Evolutionary conservation across 2,888 invertebrate genomes (phyloP), one percentile per base, ranked within the genome.

Genomic region (Pyralis farinalis): DNA sequence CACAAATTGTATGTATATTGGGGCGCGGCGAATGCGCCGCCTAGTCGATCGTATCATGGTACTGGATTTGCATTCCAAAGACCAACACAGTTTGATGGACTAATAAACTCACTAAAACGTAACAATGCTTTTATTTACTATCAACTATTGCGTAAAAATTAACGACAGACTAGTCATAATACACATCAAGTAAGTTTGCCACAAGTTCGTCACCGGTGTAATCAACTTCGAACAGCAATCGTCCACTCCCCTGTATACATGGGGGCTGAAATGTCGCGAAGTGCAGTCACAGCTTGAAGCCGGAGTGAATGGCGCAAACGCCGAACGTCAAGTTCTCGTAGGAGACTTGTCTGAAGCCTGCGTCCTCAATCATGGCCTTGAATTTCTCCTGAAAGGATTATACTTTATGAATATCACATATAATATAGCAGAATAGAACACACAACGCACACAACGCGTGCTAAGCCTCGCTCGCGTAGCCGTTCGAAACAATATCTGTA

Each of bases 311-410:
- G 33, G 98, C 95, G 46, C 96, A 96, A 2, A 98, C 91, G 1
- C 99, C 99, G 63, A 96, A 93, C 1, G 95, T 94, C 42, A 99
- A 85, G 86, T 99, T 98, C 81, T 97, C 96, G 73, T 97, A 97
- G 0, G 92, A 91, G 0, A 97, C 98, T 64, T 93, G 91, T 30
- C 93, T 86, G 81, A 99, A 99, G 4, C 99, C 99, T 0, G 97
- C 96, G 21, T 92, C 85, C 69, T 94, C 92, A 35, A 99, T 98
- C 95, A 99, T 96, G 1, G 73, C 58, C 71, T 95, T 94, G 82
- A 98, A 98, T 36, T 92, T 92, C 46, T 96, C 95, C 93, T 96
- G 83, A 9, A 21, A 30, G 16, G 12, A n/a, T 12, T n/a, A n/a
- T n/a, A n/a, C n/a, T n/a, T n/a, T n/a, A n/a, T n/a, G n/a, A n/a